A percentile compares a stretch with the other conserved stretches of the same genome.
phyloP scores from a whole-genome alignment of 2,113 vertebrate genomes.

The Polypterus bichir region DNA sequence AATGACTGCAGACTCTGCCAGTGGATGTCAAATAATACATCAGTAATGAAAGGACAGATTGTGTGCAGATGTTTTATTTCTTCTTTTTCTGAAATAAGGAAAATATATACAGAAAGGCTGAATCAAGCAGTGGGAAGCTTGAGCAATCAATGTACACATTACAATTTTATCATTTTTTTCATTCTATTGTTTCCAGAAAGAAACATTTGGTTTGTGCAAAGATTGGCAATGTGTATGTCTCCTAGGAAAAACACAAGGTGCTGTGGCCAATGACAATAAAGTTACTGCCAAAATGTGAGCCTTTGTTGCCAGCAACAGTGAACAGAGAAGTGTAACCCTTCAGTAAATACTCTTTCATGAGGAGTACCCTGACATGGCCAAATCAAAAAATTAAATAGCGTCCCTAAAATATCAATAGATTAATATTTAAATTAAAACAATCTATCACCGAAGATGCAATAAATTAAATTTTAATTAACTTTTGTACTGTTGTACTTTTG shows the following conservation, averaged over 20 bases:
- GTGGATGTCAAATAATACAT: too few species aligned
- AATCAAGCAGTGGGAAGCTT: not conserved
- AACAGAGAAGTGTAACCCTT: constrained; percentile 7
- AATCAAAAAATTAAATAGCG: too few species aligned
- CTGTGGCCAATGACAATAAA: constrained; percentile 8
- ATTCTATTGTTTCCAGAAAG: constrained; percentile 5
- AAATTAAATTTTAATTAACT: too few species aligned
- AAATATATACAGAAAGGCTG: not conserved
- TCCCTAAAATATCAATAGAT: too few species aligned
- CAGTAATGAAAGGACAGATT: not conserved
- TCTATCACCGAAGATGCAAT: too few species aligned
- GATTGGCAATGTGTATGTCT: constrained; percentile 5
- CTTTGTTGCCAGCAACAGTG: not conserved
- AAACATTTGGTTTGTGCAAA: constrained; percentile 10
- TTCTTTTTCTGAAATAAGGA: not conserved
- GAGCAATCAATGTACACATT: not conserved
- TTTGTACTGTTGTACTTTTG: too few species aligned
- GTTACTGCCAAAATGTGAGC: constrained; percentile 7
- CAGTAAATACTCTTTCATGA: constrained; percentile 3
- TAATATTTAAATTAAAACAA: too few species aligned
- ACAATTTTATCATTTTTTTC: constrained; percentile 2
- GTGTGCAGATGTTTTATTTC: not conserved
- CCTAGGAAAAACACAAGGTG: constrained; percentile 2
- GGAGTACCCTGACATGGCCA: too few species aligned
- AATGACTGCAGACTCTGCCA: too few species aligned